These are phyloP conservation scores for Tauraco hartlaubi DNA, from an alignment of 2,797 vertebrate species.

Conservation along the genomic window DNA sequence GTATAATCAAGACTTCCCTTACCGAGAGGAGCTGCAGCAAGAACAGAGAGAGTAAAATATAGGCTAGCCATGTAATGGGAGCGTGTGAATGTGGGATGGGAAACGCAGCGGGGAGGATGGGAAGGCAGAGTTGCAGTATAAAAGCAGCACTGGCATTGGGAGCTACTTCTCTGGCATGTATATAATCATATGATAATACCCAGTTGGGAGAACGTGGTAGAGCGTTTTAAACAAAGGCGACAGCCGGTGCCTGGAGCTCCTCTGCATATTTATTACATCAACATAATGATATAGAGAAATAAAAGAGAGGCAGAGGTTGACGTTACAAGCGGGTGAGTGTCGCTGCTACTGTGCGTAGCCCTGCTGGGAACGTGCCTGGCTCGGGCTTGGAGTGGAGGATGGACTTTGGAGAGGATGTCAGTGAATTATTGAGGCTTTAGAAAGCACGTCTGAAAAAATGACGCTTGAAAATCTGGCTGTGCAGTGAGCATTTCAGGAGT, in stretches of 20 bases:
- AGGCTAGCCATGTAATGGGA: slow-evolving; percentile 47
- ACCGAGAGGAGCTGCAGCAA: background rate
- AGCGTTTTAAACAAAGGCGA: background rate
- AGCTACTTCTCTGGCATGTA: slow-evolving; percentile 24
- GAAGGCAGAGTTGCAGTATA: background rate
- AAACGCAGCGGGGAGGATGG: background rate
- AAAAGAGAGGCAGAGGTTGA: slow-evolving; percentile 1
- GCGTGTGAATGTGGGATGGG: slow-evolving; percentile 55
- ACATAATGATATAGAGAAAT: slow-evolving; percentile 57
- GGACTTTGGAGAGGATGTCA: background rate
- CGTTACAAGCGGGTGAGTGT: background rate
- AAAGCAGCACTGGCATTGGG: background rate
- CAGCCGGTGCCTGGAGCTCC: background rate
- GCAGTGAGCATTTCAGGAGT: background rate
- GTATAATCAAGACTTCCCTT: slow-evolving; percentile 65
- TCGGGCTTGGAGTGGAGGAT: background rate
- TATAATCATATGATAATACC: slow-evolving; percentile 50
- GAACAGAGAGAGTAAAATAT: slow-evolving; percentile 50
- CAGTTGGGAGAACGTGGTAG: slow-evolving; percentile 9
- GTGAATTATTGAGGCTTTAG: background rate
- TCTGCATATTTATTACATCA: slow-evolving; percentile 46
- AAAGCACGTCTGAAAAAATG: background rate
- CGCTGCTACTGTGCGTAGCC: background rate
- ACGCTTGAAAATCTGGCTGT: background rate
- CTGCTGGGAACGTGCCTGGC: background rate